These are phyloP conservation scores for Falco biarmicus DNA, from an alignment of 2,797 vertebrate species.

Conservation along the genomic window DNA sequence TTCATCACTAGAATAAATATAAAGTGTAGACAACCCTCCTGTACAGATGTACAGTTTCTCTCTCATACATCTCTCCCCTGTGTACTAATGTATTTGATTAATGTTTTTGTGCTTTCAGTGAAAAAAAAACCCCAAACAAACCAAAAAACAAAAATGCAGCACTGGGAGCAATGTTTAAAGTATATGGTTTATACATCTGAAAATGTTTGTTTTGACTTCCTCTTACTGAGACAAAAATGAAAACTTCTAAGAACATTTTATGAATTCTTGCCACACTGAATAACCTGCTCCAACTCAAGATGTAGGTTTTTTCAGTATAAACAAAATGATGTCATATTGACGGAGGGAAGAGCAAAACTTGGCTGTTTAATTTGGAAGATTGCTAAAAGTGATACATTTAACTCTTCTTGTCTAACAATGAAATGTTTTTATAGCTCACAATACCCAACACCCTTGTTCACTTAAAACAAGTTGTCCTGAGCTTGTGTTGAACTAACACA, in stretches of 20 bases:
- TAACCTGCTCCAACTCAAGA: conserved; percentile 10
- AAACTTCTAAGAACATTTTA: conserved; percentile 78
- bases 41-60: background rate
- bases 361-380: conserved; percentile 74
- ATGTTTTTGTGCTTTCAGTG: background rate
- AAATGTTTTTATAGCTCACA: conserved; percentile 55
- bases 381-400: conserved; percentile 71
- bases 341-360: conserved; percentile 51
- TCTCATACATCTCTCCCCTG: background rate
- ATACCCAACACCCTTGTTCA: conserved; percentile 16
- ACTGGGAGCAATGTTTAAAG: background rate
- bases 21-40: background rate
- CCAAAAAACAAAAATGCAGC: background rate
- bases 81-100: background rate
- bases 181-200: background rate
- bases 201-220: conserved; percentile 59
- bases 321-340: conserved; percentile 77
- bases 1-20: background rate
- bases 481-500: conserved; percentile 32
- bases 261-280: conserved; percentile 10
- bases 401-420: conserved; percentile 36
- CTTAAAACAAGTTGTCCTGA: background rate
- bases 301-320: conserved; percentile 46
- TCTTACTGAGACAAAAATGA: conserved; percentile 72
- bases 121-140: background rate